Evolutionary conservation across 2,888 invertebrate genomes (phyloP).

Genomic region (Apamea anceps): DNA sequence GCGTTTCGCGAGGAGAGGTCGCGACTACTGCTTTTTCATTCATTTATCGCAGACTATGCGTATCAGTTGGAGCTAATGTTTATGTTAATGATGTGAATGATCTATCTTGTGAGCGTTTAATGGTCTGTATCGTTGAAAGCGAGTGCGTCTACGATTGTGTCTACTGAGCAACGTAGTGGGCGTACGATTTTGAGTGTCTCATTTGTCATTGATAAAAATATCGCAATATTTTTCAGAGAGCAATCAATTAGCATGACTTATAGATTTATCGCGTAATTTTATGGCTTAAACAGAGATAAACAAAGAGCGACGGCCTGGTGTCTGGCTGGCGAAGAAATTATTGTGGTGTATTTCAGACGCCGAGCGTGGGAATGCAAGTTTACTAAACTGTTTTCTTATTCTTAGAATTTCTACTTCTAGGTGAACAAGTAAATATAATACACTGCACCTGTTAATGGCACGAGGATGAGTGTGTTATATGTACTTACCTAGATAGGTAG

Average conservation of each 20-base stretch:
- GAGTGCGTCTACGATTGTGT: constrained; percentile 42
- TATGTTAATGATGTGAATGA: constrained; percentile 71
- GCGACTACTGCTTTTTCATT: constrained; percentile 82
- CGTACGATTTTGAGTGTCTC: constrained; percentile 1
- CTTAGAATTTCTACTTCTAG: background rate
- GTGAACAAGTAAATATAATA: constrained; percentile 7
- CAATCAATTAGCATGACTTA: constrained; percentile 30
- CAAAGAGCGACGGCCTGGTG: constrained; percentile 13
- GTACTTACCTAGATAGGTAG: background rate
- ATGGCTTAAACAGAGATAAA: constrained; percentile 25
- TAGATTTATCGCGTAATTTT: constrained; percentile 13
- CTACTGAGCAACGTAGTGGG: constrained; percentile 20
- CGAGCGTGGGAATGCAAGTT: constrained; percentile 15
- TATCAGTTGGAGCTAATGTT: constrained; percentile 71
- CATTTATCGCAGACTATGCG: constrained; percentile 75
- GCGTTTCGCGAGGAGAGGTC: constrained; percentile 87
- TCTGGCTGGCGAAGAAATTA: constrained; percentile 8
- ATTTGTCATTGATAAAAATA: constrained; percentile 21
- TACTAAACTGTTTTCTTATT: constrained; percentile 28
- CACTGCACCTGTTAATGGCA: background rate
- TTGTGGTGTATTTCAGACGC: constrained; percentile 14
- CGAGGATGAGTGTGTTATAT: background rate
- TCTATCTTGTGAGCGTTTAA: constrained; percentile 69
- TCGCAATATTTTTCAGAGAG: constrained; percentile 24
- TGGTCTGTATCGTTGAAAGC: constrained; percentile 60